phyloP scores from a whole-genome alignment of 2,888 invertebrate genomes.

The Drosophila fungiperda region DNA sequence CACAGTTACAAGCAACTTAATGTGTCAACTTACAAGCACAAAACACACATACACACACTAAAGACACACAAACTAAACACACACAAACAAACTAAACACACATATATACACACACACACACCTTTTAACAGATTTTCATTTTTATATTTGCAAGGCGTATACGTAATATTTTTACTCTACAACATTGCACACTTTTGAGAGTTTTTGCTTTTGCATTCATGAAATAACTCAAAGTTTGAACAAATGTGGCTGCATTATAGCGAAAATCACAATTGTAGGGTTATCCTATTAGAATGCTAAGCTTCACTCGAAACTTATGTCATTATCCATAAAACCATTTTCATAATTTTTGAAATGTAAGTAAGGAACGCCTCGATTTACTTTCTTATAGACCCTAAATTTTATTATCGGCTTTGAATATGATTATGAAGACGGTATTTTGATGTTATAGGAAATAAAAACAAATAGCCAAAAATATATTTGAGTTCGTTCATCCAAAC shows the following conservation, averaged over 20 bases:
- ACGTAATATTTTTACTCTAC: conserved; percentile 10
- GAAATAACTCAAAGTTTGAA: not conserved
- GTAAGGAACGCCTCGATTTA: not conserved
- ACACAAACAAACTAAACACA: conserved; percentile 3
- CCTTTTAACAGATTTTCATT: conserved; percentile 15
- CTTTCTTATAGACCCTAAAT: not conserved
- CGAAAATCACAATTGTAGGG: not conserved
- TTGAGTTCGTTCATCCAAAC: not conserved
- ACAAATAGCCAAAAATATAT: not conserved
- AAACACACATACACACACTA: not conserved
- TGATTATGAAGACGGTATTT: not conserved
- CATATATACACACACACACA: not conserved
- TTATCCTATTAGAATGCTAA: not conserved
- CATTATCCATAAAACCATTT: not conserved
- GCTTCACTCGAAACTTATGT: not conserved
- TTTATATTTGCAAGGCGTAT: conserved; percentile 17
- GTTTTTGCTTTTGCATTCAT: not conserved
- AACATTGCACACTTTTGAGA: conserved; percentile 22
- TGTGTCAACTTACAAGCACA: conserved; percentile 16
- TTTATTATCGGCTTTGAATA: not conserved
- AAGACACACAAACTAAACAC: not conserved
- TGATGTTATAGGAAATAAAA: not conserved
- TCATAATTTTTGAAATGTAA: not conserved
- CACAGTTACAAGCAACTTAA: conserved; percentile 20
- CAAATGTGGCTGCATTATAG: not conserved